Conservation (phyloP, 2,113 vertebrate species). For the Salvelinus alpinus region DNA sequence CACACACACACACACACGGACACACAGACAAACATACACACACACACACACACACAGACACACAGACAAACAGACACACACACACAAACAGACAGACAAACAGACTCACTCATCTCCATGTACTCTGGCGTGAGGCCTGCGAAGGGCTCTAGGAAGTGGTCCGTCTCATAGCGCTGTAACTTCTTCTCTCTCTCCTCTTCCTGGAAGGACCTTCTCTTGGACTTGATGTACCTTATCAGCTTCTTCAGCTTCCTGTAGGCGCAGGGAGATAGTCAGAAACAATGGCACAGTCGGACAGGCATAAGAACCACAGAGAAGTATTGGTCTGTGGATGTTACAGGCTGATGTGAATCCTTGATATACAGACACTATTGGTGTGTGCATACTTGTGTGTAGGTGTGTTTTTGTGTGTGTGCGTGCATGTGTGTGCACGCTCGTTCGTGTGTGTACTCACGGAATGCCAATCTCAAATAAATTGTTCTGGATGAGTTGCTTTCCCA, state of each 20-base stretch:
- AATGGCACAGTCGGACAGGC: slow-evolving; percentile 3
- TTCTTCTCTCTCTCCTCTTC: slow-evolving; percentile 85
- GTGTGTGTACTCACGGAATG: slow-evolving; percentile 84
- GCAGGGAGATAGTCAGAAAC: not conserved
- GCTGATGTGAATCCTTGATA: no score
- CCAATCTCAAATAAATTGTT: slow-evolving; percentile 98
- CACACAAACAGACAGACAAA: no score
- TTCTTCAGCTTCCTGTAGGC: slow-evolving; percentile 92
- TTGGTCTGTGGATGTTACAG: no score
- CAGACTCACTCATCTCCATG: slow-evolving; percentile 97
- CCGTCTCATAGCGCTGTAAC: slow-evolving; percentile 86
- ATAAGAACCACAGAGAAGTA: not conserved
- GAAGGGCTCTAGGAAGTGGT: slow-evolving; percentile 93
- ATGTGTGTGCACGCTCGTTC: not conserved
- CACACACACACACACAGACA: no score
- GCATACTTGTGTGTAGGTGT: not conserved
- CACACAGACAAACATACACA: slow-evolving; percentile 64
- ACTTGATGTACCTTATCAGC: slow-evolving; percentile 87
- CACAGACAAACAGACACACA: no score
- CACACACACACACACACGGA: no score
- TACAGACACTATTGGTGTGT: not conserved
- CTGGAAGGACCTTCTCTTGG: slow-evolving; percentile 77
- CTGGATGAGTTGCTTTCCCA: slow-evolving; percentile 97
- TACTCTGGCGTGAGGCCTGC: slow-evolving; percentile 95
- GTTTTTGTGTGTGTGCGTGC: not conserved